phyloP scores from a whole-genome alignment of 2,113 vertebrate genomes.

The Cacatua alba region DNA sequence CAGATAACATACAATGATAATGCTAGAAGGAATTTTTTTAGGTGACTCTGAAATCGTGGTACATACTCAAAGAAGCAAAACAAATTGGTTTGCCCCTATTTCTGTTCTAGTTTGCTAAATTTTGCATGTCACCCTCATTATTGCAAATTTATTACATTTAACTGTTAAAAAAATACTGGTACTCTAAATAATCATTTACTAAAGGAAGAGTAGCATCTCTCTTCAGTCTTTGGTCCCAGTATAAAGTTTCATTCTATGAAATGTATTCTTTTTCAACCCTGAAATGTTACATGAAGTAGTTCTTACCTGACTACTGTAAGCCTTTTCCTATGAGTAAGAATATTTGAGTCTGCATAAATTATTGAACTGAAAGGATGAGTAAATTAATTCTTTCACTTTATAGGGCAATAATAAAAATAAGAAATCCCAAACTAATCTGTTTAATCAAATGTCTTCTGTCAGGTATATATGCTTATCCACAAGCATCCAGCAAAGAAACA shows the following conservation, averaged over 20 bases:
- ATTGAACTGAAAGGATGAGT: background rate
- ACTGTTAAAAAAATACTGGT: background rate
- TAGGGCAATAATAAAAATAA: background rate
- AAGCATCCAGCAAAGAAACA: background rate
- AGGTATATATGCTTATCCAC: background rate
- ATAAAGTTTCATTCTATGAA: background rate
- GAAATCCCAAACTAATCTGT: background rate
- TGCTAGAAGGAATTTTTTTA: background rate
- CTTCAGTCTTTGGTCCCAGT: background rate
- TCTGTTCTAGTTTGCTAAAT: background rate
- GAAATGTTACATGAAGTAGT: background rate
- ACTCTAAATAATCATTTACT: background rate
- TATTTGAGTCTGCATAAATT: background rate
- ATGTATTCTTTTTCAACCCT: background rate
- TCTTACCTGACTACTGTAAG: background rate
- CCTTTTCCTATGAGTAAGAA: background rate
- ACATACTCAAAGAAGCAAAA: background rate
- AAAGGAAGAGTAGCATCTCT: background rate
- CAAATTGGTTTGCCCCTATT: background rate
- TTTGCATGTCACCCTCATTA: background rate
- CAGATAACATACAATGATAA: background rate
- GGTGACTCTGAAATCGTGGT: background rate
- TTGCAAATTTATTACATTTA: background rate
- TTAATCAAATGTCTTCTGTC: background rate
- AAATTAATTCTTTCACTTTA: background rate